Percentiles rank a stretch among this genome's conserved stretches.
phyloP scores from a whole-genome alignment of 1,140 invertebrate species.

The Aplysia californica region DNA sequence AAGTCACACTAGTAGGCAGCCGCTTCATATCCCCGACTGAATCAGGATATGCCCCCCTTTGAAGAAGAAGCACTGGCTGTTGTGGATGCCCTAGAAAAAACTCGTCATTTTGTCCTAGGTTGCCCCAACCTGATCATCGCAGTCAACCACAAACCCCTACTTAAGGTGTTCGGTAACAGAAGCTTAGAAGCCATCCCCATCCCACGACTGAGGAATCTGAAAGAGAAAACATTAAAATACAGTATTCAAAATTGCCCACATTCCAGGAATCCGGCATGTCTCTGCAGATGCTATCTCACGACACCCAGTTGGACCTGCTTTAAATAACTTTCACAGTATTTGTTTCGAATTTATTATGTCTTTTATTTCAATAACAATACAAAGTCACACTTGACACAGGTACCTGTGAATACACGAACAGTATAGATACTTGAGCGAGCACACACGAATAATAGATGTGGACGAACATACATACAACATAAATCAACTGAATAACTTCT shows the following conservation, averaged over 20 bases:
- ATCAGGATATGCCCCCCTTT: slow-evolving; percentile 40
- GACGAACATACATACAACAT: no score
- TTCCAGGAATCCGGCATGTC: slow-evolving; percentile 32
- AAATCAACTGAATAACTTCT: no score
- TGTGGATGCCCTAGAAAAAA: slow-evolving; percentile 42
- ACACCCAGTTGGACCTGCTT: slow-evolving; percentile 30
- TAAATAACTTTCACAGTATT: no score
- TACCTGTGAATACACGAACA: no score
- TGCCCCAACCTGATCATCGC: slow-evolving; percentile 39
- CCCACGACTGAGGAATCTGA: slow-evolving; percentile 32
- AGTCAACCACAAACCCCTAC: slow-evolving; percentile 44
- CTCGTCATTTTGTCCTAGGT: slow-evolving; percentile 40
- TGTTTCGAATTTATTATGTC: no score
- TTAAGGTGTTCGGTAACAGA: slow-evolving; percentile 36
- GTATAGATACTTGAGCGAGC: no score
- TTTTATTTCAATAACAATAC: no score
- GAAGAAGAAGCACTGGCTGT: slow-evolving; percentile 48
- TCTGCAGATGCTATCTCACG: slow-evolving; percentile 40
- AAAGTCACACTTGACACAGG: no score
- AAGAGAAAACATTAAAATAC: slow-evolving; percentile 32
- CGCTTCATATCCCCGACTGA: slow-evolving; percentile 46
- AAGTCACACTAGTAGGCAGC: slow-evolving; percentile 44
- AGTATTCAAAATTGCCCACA: slow-evolving; percentile 3
- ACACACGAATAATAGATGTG: no score
- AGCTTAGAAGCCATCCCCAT: slow-evolving; percentile 30